These are phyloP conservation scores for Encarsia formosa DNA, from an alignment of 2,888 invertebrate species.

Conservation along the genomic window DNA sequence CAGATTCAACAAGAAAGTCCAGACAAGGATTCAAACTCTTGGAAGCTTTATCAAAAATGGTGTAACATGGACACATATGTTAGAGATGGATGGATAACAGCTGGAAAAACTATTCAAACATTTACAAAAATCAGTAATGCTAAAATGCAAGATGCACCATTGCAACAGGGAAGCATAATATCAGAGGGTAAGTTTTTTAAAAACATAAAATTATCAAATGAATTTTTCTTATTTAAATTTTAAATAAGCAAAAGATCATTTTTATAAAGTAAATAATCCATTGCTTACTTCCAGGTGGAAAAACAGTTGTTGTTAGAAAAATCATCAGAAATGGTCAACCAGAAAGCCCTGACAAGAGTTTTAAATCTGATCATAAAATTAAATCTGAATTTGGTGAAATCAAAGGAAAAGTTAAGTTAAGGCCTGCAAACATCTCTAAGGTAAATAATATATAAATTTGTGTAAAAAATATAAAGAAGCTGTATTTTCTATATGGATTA, in stretches of 20 bases:
- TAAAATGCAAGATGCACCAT: slow-evolving; percentile 60
- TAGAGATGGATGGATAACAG: slow-evolving; percentile 74
- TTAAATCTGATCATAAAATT: slow-evolving; percentile 37
- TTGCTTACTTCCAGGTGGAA: slow-evolving; percentile 33
- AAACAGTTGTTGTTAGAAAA: slow-evolving; percentile 45
- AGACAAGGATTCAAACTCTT: slow-evolving; percentile 60
- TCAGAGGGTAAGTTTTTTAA: slow-evolving; percentile 18
- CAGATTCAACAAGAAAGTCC: slow-evolving; percentile 52
- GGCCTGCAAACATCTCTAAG: slow-evolving; percentile 43
- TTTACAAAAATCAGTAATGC: slow-evolving; percentile 65
- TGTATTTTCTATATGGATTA: background rate
- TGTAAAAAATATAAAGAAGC: background rate
- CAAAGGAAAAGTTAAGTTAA: slow-evolving; percentile 40
- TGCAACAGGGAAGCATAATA: slow-evolving; percentile 26
- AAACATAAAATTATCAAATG: no score
- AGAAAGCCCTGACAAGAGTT: slow-evolving; percentile 40
- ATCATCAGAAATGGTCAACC: slow-evolving; percentile 48
- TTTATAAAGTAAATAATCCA: background rate
- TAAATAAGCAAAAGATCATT: background rate
- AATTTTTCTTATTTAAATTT: background rate
- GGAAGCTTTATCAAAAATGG: slow-evolving; percentile 82
- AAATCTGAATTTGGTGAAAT: slow-evolving; percentile 34
- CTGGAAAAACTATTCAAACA: slow-evolving; percentile 71
- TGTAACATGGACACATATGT: slow-evolving; percentile 72
- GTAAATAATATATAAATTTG: slow-evolving; percentile 27